A percentile compares a stretch with the other conserved stretches of the same genome.
These are phyloP conservation scores for Phenganax stokvisi DNA, from an alignment of 92 coral and sea anemone species.

Conservation along the genomic window DNA sequence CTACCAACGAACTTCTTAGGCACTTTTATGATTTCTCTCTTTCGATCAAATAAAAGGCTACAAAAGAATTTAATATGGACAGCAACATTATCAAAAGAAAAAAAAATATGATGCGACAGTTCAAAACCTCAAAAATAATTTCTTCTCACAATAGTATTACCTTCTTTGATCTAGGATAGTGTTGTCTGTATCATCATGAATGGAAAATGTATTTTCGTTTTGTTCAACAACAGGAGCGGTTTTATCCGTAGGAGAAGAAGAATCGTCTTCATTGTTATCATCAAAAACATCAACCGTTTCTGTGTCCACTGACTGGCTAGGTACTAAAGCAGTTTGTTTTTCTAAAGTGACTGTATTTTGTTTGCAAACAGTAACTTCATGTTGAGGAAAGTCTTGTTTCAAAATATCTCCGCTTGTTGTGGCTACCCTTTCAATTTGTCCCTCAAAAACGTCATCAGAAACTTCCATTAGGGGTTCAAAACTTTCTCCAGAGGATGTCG, in stretches of 20 bases:
- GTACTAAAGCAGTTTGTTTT: too few relatives aligned
- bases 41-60: constrained; percentile 8
- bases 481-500: constrained; percentile 3
- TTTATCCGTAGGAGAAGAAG: too few relatives aligned
- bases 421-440: neutral
- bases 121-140: neutral
- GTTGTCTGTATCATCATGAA: too few relatives aligned
- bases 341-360: too few relatives aligned
- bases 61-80: neutral
- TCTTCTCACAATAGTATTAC: neutral
- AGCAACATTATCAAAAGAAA: neutral
- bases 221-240: too few relatives aligned
- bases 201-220: too few relatives aligned
- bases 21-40: constrained; percentile 3
- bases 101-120: neutral
- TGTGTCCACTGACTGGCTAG: too few relatives aligned
- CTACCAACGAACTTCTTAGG: constrained; percentile 31
- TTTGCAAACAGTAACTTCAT: neutral
- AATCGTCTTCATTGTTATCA: too few relatives aligned
- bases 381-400: neutral
- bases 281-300: too few relatives aligned
- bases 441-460: constrained; percentile 21
- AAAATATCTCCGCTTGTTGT: neutral
- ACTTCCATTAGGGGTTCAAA: constrained; percentile 27
- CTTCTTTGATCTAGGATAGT: too few relatives aligned